Percentiles rank a stretch among this genome's conserved stretches.
Evolutionary conservation across 2,113 vertebrate genomes (phyloP).

Genomic region (Coracopsis vasa): DNA sequence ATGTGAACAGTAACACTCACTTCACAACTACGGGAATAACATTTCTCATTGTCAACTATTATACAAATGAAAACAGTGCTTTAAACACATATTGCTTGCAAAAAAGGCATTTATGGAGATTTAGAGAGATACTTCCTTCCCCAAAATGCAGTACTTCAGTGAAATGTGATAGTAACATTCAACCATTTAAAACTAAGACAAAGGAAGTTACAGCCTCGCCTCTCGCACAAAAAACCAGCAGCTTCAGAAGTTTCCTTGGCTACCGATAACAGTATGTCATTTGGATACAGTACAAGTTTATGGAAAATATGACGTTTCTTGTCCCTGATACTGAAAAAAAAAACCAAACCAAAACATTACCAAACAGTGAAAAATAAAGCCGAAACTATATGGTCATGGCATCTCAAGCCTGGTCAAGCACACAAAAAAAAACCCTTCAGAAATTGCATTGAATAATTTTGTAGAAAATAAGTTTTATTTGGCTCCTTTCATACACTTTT

Average conservation of each 20-base stretch:
- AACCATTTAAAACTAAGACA: not conserved
- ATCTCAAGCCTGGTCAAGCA: not conserved
- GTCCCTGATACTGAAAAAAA: not conserved
- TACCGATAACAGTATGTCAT: not conserved
- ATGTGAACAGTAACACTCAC: not conserved
- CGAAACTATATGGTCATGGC: not conserved
- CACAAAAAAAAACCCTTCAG: not conserved
- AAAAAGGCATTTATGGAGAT: not conserved
- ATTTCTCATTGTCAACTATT: not conserved
- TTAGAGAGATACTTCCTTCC: not conserved
- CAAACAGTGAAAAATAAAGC: not conserved
- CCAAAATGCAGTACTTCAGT: not conserved
- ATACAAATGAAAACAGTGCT: not conserved
- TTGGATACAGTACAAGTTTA: not conserved
- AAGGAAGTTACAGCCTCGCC: not conserved
- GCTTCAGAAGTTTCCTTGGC: not conserved
- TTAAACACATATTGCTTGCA: not conserved
- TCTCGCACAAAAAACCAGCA: not conserved
- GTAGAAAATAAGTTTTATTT: conserved; percentile 79
- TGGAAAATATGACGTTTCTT: not conserved
- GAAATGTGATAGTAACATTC: not conserved
- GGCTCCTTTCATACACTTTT: conserved; percentile 49
- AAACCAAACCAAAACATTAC: not conserved
- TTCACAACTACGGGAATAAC: not conserved
- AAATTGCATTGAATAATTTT: conserved; percentile 3